Base-by-base conservation (phyloP, 1,140 invertebrate species). In the Drosophila ananassae region DNA sequence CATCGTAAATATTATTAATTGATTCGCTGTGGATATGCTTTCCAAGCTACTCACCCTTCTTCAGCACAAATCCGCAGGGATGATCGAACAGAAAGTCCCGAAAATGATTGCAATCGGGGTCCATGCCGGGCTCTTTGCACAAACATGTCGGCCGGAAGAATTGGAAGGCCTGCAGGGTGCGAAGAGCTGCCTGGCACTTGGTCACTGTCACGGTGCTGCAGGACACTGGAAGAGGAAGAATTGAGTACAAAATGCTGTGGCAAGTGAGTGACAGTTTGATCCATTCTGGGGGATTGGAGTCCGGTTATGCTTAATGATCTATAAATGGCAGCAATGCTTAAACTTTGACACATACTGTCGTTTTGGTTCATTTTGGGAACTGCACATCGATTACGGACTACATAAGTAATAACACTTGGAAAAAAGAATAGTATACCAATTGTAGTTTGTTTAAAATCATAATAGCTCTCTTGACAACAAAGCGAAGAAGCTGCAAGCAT, bases 131-230 rank as follows among this genome's bases (percentile, higher is more conserved):
- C 85, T 97, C 97, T 67, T 95, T 94, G 93, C 97, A 98, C 79
- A 98, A 95, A 92, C 97, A 98, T 73, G 97, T 97, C 77, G 97
- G 97, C 89, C 96, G 95, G 94, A 98, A 98, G 94, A 97, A 97
- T 74, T 96, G 95, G 92, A 97, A 98, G 51, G 96, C 96, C 93
- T 97, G 96, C 55, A 98, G 93, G 24, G 96, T 97, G 75, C 95
- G 94, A 60, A 98, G 93, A 3, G 97, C 97, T 22, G 96, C 96
- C 93, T 97, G 96, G 93, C 97, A 98, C 93, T 97, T 97, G 61
- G 96, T 96, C 79, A 98, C 96, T 30, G 97, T 98, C 76, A 97
- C 96, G 17, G 97, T 98, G 50, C 97, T 97, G 92, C 97, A 98
- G 58, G 97, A 96, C 90, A 98, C 97, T 98, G 95, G 12, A 95